Base-by-base conservation (phyloP, 2,797 vertebrate genomes). In the Hipposideros larvatus region DNA sequence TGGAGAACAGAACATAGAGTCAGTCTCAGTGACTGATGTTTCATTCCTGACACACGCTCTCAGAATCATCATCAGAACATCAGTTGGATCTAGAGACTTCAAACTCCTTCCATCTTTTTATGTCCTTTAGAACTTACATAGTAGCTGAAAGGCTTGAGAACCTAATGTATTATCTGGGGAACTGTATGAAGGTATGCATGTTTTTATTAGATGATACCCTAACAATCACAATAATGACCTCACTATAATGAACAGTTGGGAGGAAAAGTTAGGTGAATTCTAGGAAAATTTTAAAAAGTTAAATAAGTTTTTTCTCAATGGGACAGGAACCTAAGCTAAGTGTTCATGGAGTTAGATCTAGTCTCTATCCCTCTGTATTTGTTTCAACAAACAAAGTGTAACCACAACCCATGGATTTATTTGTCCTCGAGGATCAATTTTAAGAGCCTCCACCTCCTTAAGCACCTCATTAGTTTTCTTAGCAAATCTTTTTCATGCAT, bases 331-430 rank as follows among this genome's bases (percentile, higher is more conserved):
- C 11, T 74, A 75, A 87, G 37, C 65, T 83, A 71, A 82, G 18
- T 22, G 46, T 19, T 70, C 31, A 90, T 26, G 16, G 22, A 68
- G 10, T 18, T 77, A 65, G 13, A 59, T 26, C 41, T 79, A 79
- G 31, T 77, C 28, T 84, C 55, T 63, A 57, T 1, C 3, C 7
- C 41, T 65, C 66, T 61, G 48, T 70, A 51, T 79, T 16, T 53
- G 11, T 70, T 86, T 92, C 37, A 95, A 65, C 37, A 37, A 95
- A 61, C 41, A n/a, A 92, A 93, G 34, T 34, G 57, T 2, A 57
- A 68, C 59, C 55, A 82, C 11, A 96, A 31, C 11, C 9, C 13
- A 68, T 2, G 68, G 34, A 84, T 74, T 79, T 55, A 8, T 46
- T 82, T 97, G 15, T 59, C 68, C 55, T 78, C 13, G 61, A 82